Percentiles rank a stretch among this genome's conserved stretches.
Conservation (phyloP, 2,888 invertebrate species). For the Epirrhoe tristata region DNA sequence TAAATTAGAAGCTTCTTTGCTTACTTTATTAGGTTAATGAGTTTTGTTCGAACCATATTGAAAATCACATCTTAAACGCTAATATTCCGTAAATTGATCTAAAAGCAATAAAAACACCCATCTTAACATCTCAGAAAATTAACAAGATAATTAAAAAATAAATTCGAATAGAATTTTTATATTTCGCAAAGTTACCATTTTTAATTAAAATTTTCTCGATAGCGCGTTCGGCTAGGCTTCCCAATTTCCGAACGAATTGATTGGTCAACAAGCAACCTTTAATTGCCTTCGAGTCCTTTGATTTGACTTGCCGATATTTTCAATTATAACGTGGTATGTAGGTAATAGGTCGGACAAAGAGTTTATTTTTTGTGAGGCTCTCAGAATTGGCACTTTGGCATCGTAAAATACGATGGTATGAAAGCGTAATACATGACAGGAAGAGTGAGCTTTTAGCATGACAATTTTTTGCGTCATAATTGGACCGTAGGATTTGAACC, state of each 20-base stretch:
- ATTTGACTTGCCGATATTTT: conserved; percentile 35
- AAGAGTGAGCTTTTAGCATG: not conserved
- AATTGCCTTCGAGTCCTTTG: conserved; percentile 38
- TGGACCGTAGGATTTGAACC: conserved; percentile 1
- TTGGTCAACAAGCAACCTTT: conserved; percentile 36
- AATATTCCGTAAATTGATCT: conserved; percentile 1
- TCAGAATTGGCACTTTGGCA: not conserved
- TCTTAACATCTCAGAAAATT: conserved; percentile 12
- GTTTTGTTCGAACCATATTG: not conserved
- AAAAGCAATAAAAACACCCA: not conserved
- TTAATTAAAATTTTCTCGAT: conserved; percentile 41
- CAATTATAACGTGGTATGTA: conserved; percentile 23
- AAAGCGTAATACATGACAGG: not conserved
- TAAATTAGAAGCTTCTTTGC: too few species aligned
- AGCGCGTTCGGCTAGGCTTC: conserved; percentile 34
- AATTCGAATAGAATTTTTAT: conserved; percentile 15
- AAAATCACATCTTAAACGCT: not conserved
- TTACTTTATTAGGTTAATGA: not conserved
- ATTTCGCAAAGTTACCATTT: conserved; percentile 28
- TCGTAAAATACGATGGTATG: not conserved
- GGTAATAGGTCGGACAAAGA: not conserved
- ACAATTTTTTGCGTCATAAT: not conserved
- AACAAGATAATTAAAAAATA: conserved; percentile 4
- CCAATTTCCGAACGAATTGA: conserved; percentile 40
- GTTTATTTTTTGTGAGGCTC: conserved; percentile 5